Evolutionary conservation across 2,888 invertebrate species (phyloP), one percentile per base, ranked within the genome.

Genomic region (Cabera pusaria): DNA sequence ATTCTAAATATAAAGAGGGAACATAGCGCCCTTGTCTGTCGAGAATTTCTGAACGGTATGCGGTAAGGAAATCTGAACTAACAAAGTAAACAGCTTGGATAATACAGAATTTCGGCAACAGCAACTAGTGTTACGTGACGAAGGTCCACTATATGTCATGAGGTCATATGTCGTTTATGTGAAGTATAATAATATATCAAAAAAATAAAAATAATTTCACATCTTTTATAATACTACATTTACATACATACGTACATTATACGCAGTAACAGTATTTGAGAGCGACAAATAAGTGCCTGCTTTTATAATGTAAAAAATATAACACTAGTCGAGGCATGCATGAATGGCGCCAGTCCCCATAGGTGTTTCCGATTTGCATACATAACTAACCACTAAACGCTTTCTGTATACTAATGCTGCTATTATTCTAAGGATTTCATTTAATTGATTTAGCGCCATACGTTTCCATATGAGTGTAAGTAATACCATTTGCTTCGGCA

Each of bases 331-430:
- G 10, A 59, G 49, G 51, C 54, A 54, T 56, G 51, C 54, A 54
- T 56, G 60, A 63, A 59, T 59, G 52, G 52, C 58, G 49, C 50
- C 54, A 60, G 62, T 60, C 56, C 44, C 59, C 57, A 59, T 60
- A 60, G 60, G 54, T 50, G 59, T 53, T 48, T 62, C 56, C 67
- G 67, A 68, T 76, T 74, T 72, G 71, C 72, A 76, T 76, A 63
- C 70, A 52, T 65, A 71, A 73, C 59, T 56, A 58, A 54, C 56
- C 55, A 49, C 49, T 51, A 49, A 49, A 52, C 67, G 57, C 54
- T 57, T 49, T 34, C 45, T 50, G 64, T 56, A 42, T 67, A 62
- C 63, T 56, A 63, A 68, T 59, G 50, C 49, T 45, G 28, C 35
- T 50, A 56, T 46, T 61, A 47, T 44, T 40, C 44, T 39, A 44